phyloP scores from a whole-genome alignment of 2,888 invertebrate genomes.

The Monoplex corrugatus region DNA sequence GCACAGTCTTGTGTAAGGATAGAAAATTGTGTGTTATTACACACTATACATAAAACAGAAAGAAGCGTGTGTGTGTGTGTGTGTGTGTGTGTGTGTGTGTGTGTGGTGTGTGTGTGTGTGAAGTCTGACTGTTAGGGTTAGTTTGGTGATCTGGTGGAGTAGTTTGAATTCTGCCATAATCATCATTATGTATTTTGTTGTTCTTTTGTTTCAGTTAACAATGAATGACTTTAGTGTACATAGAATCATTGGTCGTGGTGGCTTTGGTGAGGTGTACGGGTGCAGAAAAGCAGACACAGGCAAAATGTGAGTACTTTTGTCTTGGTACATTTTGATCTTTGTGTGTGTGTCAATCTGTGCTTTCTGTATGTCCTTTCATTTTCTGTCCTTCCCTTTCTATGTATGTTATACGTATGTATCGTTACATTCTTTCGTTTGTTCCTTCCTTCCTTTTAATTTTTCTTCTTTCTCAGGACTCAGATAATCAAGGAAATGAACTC shows the following conservation, averaged over 20 bases:
- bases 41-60: too few relatives aligned
- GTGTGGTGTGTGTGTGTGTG: not conserved
- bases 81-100: not conserved
- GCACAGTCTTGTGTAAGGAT: too few relatives aligned
- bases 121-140: too few relatives aligned
- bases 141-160: too few relatives aligned
- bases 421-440: not conserved
- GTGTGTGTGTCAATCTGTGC: not conserved
- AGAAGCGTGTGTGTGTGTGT: too few relatives aligned
- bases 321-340: not conserved
- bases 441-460: too few relatives aligned
- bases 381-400: not conserved
- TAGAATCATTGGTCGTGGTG: slow-evolving; percentile 99
- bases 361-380: not conserved
- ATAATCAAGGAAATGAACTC: too few relatives aligned
- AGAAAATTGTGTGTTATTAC: too few relatives aligned
- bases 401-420: not conserved
- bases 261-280: slow-evolving; percentile 99
- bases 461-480: too few relatives aligned
- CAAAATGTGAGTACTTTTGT: slow-evolving; percentile 89
- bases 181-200: not conserved
- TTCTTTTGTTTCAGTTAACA: slow-evolving; percentile 87
- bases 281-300: slow-evolving; percentile 99
- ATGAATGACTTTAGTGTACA: slow-evolving; percentile 99
- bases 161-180: too few relatives aligned